A percentile compares a stretch with the other conserved stretches of the same genome.
These are phyloP conservation scores for Caerostris extrusa DNA, from an alignment of 1,140 invertebrate genomes.

Conservation along the genomic window DNA sequence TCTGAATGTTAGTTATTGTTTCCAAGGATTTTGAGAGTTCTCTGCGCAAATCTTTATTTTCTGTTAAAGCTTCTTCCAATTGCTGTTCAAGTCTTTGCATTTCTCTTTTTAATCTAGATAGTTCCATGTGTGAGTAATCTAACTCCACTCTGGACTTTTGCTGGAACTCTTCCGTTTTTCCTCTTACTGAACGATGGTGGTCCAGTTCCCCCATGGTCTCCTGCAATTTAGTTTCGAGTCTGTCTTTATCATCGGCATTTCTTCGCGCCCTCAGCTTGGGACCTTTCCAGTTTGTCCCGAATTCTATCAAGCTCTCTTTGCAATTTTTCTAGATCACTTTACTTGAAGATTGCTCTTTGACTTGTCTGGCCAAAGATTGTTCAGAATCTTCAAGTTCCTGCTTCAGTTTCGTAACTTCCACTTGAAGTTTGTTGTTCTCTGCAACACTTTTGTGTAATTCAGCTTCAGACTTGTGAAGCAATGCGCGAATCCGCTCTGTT, in stretches of 20 bases:
- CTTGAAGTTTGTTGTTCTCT: constrained; percentile 79
- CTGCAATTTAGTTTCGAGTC: constrained; percentile 78
- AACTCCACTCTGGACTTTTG: constrained; percentile 87
- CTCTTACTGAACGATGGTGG: constrained; percentile 82
- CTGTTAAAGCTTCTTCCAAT: constrained; percentile 83
- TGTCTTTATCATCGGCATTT: constrained; percentile 79
- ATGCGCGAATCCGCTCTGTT: constrained; percentile 78
- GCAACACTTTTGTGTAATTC: constrained; percentile 79
- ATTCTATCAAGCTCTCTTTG: constrained; percentile 89
- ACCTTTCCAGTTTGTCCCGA: constrained; percentile 88
- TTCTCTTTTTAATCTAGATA: constrained; percentile 84
- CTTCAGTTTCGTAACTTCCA: constrained; percentile 90
- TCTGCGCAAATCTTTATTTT: constrained; percentile 80
- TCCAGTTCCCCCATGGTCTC: constrained; percentile 85
- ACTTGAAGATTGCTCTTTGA: constrained; percentile 74
- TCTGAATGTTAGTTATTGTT: constrained; percentile 79
- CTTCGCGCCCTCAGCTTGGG: constrained; percentile 85
- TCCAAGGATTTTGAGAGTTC: constrained; percentile 80
- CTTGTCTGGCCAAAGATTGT: constrained; percentile 78
- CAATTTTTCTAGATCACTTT: constrained; percentile 86
- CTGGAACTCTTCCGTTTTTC: constrained; percentile 77
- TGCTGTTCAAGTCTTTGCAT: constrained; percentile 89
- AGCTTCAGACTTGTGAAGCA: constrained; percentile 79
- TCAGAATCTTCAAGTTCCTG: constrained; percentile 87
- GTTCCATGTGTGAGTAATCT: constrained; percentile 84